Evolutionary conservation across 2,113 vertebrate species (phyloP).

Genomic region (Helogale parvula): DNA sequence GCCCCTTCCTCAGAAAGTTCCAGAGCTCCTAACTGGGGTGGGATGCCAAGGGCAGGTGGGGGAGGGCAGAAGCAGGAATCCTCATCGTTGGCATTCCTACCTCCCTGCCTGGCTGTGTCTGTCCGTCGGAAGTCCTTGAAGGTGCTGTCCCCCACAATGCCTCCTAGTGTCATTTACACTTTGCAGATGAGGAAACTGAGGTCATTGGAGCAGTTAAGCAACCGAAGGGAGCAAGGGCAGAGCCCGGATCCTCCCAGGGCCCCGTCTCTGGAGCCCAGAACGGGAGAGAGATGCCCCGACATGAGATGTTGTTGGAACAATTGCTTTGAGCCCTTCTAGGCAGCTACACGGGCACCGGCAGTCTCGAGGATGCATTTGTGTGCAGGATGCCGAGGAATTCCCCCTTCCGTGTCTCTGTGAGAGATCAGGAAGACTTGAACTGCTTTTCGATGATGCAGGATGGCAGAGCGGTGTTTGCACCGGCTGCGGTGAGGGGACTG

Average conservation of each 20-base stretch:
- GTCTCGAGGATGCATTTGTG: background rate
- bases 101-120: background rate
- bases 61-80: background rate
- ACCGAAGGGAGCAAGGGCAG: background rate
- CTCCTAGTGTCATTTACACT: fast-evolving
- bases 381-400: background rate
- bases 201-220: background rate
- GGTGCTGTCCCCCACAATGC: background rate
- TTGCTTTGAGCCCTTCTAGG: background rate
- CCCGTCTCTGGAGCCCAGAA: background rate
- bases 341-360: background rate
- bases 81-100: fast-evolving
- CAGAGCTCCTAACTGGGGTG: background rate
- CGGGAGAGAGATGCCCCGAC: background rate
- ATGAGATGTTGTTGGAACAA: background rate
- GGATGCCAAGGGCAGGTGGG: background rate
- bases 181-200: background rate
- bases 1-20: background rate
- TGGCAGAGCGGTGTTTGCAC: background rate
- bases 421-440: background rate
- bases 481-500: background rate
- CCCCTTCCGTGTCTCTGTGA: background rate
- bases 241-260: background rate
- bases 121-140: background rate
- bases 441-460: background rate